A percentile compares a stretch with the other conserved stretches of the same genome.
phyloP scores from a whole-genome alignment of 1,140 invertebrate species.

The Aphaenogaster floridana region DNA sequence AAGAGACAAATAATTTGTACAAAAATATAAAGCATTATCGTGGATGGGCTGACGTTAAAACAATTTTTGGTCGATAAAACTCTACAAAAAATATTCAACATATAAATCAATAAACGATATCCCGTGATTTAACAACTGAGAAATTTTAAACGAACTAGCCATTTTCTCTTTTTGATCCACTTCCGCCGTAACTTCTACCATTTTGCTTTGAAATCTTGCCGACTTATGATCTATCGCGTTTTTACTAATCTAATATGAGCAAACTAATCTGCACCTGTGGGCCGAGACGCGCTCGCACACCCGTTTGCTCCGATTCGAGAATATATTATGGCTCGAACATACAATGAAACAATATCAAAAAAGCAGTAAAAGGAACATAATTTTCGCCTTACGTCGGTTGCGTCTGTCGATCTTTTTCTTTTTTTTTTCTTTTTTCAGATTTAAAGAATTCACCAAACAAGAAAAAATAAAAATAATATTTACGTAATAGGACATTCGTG shows the following conservation, averaged over 20 bases:
- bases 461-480: conserved; percentile 48
- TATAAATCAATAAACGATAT: conserved; percentile 64
- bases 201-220: conserved; percentile 54
- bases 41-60: conserved; percentile 63
- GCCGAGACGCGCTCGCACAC: conserved; percentile 24
- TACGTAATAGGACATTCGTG: conserved; percentile 54
- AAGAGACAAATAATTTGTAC: neutral
- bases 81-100: conserved; percentile 72
- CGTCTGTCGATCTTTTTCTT: conserved; percentile 19
- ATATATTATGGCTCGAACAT: conserved; percentile 52
- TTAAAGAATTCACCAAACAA: conserved; percentile 30
- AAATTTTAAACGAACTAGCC: conserved; percentile 35
- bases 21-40: conserved; percentile 44
- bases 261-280: conserved; percentile 65
- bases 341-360: conserved; percentile 60
- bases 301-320: conserved; percentile 33
- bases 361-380: conserved; percentile 59
- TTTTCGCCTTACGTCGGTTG: conserved; percentile 48
- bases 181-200: conserved; percentile 1
- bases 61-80: conserved; percentile 69
- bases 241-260: conserved; percentile 65
- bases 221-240: conserved; percentile 33
- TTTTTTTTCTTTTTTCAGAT: conserved; percentile 17
- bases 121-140: conserved; percentile 59
- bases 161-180: conserved; percentile 26